These are phyloP conservation scores for Nanorana parkeri DNA, from an alignment of 2,113 vertebrate genomes.

Conservation along the genomic window DNA sequence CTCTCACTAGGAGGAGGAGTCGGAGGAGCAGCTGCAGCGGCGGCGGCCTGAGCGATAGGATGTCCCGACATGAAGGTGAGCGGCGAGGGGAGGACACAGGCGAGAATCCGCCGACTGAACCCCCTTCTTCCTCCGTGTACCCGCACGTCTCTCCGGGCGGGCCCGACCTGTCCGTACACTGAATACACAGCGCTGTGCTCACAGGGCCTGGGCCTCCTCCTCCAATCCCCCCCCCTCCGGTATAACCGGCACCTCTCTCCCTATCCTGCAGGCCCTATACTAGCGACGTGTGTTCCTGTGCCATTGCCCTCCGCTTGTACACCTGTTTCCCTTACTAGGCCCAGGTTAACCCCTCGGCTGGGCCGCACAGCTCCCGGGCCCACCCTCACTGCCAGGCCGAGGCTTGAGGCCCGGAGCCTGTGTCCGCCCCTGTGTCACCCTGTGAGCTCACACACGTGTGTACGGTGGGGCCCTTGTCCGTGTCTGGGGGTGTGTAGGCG, in stretches of 20 bases:
- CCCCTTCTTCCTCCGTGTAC: neutral
- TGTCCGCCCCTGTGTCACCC: slow-evolving; percentile 1
- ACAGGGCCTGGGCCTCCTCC: slow-evolving; percentile 38
- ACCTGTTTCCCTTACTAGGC: neutral
- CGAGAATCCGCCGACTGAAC: neutral
- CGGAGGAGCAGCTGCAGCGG: slow-evolving; percentile 52
- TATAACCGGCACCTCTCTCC: slow-evolving; percentile 27
- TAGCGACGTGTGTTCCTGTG: slow-evolving; percentile 2
- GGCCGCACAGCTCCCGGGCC: neutral
- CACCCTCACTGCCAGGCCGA: slow-evolving; percentile 15
- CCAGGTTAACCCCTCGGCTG: neutral
- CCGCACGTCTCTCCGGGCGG: neutral
- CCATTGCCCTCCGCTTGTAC: neutral
- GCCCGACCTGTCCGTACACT: neutral
- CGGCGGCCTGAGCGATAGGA: slow-evolving; percentile 57
- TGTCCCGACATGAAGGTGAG: slow-evolving; percentile 58
- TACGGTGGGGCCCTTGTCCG: neutral
- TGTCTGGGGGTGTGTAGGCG: neutral
- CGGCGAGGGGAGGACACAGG: slow-evolving; percentile 32
- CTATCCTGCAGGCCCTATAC: neutral
- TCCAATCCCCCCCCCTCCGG: neutral
- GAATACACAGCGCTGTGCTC: neutral
- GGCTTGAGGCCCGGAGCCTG: slow-evolving; percentile 30
- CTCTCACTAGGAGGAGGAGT: slow-evolving; percentile 52
- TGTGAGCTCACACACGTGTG: slow-evolving; percentile 14